Evolutionary conservation across 2,797 vertebrate species (phyloP).

Genomic region (Iguana delicatissima): DNA sequence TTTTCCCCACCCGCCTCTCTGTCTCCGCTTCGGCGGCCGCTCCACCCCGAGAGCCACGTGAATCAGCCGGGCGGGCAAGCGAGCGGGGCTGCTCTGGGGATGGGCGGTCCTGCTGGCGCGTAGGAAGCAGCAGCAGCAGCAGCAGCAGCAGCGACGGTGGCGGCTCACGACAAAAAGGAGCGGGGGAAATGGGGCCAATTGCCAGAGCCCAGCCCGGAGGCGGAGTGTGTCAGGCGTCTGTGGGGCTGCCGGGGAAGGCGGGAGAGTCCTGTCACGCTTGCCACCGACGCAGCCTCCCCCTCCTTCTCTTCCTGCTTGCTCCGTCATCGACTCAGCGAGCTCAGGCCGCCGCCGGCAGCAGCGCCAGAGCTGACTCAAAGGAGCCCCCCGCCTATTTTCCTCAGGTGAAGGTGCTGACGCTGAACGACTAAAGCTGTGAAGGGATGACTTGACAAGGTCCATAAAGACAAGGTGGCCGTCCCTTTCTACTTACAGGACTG

Average conservation of each 20-base stretch:
- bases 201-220: background rate
- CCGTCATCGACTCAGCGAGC: background rate
- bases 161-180: background rate
- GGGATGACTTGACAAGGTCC: background rate
- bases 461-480: too few relatives aligned
- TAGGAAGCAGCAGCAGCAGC: background rate
- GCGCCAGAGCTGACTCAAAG: background rate
- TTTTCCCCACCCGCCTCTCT: constrained; percentile 67
- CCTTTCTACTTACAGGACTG: too few relatives aligned
- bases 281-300: background rate
- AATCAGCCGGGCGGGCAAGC: constrained; percentile 24
- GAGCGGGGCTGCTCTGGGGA: background rate
- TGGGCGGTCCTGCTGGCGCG: constrained; percentile 4
- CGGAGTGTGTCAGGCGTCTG: background rate
- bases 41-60: constrained; percentile 47
- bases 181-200: background rate
- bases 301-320: background rate
- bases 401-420: background rate
- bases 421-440: background rate
- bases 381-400: too few relatives aligned
- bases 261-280: background rate
- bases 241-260: background rate
- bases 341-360: background rate
- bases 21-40: constrained; percentile 20
- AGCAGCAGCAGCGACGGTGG: background rate